Conservation (phyloP, 2,888 invertebrate species). For the Drymonia ruficornis region DNA sequence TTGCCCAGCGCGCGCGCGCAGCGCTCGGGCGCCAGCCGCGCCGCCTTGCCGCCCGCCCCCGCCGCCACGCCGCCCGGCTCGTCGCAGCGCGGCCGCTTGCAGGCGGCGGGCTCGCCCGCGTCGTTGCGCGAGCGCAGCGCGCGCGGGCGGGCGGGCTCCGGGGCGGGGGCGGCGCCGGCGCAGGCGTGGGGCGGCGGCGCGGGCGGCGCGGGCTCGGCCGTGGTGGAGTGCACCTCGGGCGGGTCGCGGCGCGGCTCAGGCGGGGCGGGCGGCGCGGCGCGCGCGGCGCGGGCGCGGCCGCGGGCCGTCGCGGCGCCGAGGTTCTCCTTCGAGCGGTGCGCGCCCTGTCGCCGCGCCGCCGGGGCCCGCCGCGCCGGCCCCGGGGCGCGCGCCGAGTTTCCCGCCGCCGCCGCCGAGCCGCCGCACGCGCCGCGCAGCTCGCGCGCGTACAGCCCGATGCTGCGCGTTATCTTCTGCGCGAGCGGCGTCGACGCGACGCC, state of each 20-base stretch:
- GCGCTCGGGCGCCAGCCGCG: conserved; percentile 45
- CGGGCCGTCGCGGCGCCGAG: conserved; percentile 63
- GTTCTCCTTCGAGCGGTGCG: conserved; percentile 77
- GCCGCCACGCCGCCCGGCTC: conserved; percentile 30
- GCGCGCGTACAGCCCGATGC: conserved; percentile 54
- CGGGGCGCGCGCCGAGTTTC: conserved; percentile 76
- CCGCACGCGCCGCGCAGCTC: conserved; percentile 53
- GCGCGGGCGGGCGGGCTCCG: conserved; percentile 35
- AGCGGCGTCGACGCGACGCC: conserved; percentile 43
- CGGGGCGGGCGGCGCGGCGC: conserved; percentile 45
- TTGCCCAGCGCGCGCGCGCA: conserved; percentile 53
- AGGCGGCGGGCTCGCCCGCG: conserved; percentile 38
- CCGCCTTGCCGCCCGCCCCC: conserved; percentile 37
- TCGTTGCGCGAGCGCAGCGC: conserved; percentile 61
- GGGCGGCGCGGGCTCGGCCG: conserved; percentile 39
- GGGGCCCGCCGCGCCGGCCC: conserved; percentile 68
- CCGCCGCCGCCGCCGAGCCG: conserved; percentile 55
- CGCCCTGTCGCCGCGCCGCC: conserved; percentile 64
- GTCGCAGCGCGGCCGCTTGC: conserved; percentile 33
- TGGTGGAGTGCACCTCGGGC: conserved; percentile 64
- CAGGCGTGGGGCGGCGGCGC: conserved; percentile 22
- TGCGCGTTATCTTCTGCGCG: conserved; percentile 54
- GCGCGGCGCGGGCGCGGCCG: conserved; percentile 59
- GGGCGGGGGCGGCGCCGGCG: conserved; percentile 29
- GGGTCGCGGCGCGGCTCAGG: conserved; percentile 49